phyloP scores from a whole-genome alignment of 2,888 invertebrate species.

The Chloromyia formosa region DNA sequence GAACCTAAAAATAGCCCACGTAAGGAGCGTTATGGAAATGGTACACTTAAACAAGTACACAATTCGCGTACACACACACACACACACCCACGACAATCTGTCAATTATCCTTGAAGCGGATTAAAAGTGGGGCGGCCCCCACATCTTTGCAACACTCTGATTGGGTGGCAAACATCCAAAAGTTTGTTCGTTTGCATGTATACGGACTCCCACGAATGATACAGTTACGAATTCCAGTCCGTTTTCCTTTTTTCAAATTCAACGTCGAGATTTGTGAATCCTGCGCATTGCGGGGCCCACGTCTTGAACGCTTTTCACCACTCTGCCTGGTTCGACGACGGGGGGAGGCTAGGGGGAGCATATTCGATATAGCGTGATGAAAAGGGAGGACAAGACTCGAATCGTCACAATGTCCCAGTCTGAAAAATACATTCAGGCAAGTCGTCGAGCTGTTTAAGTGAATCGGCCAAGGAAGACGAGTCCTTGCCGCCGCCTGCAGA shows the following conservation, averaged over 20 bases:
- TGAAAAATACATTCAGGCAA: conserved; percentile 44
- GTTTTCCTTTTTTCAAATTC: background rate
- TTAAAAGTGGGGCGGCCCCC: conserved; percentile 49
- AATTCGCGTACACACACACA: background rate
- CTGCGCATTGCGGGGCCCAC: conserved; percentile 44
- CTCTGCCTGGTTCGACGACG: background rate
- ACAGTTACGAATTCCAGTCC: conserved; percentile 43
- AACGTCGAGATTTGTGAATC: conserved; percentile 14
- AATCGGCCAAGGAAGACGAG: conserved; percentile 24
- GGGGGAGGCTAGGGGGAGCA: conserved; percentile 12
- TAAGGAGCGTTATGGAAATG: background rate
- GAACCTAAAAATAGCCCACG: conserved; percentile 17
- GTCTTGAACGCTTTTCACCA: conserved; percentile 47
- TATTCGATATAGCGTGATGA: background rate
- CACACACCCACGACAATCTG: background rate
- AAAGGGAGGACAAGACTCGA: conserved; percentile 34
- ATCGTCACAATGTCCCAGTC: conserved; percentile 24
- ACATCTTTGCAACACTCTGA: conserved; percentile 51
- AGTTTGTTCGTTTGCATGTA: conserved; percentile 49
- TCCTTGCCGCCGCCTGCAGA: conserved; percentile 42
- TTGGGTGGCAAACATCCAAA: conserved; percentile 50
- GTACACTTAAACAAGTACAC: conserved; percentile 2
- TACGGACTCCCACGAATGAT: conserved; percentile 45
- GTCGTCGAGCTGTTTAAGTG: conserved; percentile 48
- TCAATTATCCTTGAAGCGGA: conserved; percentile 22